phyloP scores from a whole-genome alignment of 1,140 invertebrate species.

The Pinna nobilis region DNA sequence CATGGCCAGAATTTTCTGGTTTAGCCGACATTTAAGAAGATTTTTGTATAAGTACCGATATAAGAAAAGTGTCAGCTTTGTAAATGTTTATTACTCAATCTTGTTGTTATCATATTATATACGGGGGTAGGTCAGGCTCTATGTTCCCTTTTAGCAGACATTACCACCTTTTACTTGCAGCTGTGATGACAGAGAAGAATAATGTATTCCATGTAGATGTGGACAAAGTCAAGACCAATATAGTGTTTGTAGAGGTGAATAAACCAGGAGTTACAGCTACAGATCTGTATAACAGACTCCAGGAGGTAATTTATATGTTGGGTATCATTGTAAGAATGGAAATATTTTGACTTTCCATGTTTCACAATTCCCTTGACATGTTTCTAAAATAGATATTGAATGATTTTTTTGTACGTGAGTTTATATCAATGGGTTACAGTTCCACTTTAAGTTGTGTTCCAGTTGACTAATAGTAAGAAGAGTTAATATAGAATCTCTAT shows the following conservation, averaged over 20 bases:
- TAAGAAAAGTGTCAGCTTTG: too few species aligned
- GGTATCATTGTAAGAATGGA: neutral
- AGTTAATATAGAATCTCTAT: too few species aligned
- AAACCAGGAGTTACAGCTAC: constrained; percentile 74
- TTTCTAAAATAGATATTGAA: neutral
- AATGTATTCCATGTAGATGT: constrained; percentile 80
- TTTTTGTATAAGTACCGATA: too few species aligned
- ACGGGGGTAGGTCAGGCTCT: too few species aligned
- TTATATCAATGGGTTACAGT: too few species aligned
- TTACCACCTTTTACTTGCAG: constrained; percentile 77
- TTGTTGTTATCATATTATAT: too few species aligned
- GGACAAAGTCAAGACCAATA: constrained; percentile 85
- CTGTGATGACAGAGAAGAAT: constrained; percentile 77
- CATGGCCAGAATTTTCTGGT: too few species aligned
- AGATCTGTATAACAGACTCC: constrained; percentile 79
- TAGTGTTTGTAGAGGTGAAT: constrained; percentile 82
- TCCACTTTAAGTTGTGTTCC: neutral
- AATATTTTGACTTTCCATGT: neutral
- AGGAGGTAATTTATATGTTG: constrained; percentile 70
- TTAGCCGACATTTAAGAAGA: too few species aligned
- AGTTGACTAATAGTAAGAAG: too few species aligned
- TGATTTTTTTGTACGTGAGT: neutral
- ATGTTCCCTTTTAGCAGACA: too few species aligned
- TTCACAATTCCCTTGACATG: neutral
- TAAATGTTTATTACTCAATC: too few species aligned